A percentile compares a stretch with the other conserved stretches of the same genome.
Conservation (phyloP, 2,888 invertebrate genomes). For the Schizotus pectinicornis region DNA sequence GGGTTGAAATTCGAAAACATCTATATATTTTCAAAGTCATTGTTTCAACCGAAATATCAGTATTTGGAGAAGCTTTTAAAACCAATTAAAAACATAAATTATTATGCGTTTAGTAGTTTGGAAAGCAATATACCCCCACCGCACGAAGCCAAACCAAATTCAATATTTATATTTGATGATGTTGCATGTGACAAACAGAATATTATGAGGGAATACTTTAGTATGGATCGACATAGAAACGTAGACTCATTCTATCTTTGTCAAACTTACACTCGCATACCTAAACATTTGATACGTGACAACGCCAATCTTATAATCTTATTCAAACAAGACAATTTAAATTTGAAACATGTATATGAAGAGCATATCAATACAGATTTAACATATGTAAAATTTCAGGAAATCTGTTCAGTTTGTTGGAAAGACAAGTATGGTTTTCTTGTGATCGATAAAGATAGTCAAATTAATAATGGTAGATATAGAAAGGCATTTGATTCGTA, state of each 20-base stretch:
- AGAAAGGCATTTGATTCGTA: too few relatives aligned
- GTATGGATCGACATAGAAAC: constrained; percentile 44
- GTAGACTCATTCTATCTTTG: constrained; percentile 49
- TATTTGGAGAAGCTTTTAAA: constrained; percentile 3
- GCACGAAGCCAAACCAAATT: constrained; percentile 38
- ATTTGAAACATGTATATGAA: constrained; percentile 46
- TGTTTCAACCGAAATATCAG: constrained; percentile 13
- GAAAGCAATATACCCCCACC: constrained; percentile 32
- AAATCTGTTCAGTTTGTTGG: constrained; percentile 5
- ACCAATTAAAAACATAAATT: constrained; percentile 34
- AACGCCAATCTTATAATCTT: constrained; percentile 48
- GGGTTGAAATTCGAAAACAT: constrained; percentile 7
- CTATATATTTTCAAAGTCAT: constrained; percentile 13
- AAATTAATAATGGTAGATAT: too few relatives aligned
- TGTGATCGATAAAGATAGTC: too few relatives aligned
- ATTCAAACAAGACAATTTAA: constrained; percentile 48
- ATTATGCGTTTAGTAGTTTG: constrained; percentile 24
- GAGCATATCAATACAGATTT: constrained; percentile 42
- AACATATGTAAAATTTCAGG: constrained; percentile 29
- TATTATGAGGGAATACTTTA: constrained; percentile 43
- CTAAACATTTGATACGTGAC: constrained; percentile 49
- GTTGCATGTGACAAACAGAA: constrained; percentile 46
- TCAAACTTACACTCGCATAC: constrained; percentile 48
- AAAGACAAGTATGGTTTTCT: neutral
- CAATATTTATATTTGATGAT: constrained; percentile 52